Evolutionary conservation across 2,113 vertebrate species (phyloP), one percentile per base, ranked within the genome.

Genomic region (Jacana jacana): DNA sequence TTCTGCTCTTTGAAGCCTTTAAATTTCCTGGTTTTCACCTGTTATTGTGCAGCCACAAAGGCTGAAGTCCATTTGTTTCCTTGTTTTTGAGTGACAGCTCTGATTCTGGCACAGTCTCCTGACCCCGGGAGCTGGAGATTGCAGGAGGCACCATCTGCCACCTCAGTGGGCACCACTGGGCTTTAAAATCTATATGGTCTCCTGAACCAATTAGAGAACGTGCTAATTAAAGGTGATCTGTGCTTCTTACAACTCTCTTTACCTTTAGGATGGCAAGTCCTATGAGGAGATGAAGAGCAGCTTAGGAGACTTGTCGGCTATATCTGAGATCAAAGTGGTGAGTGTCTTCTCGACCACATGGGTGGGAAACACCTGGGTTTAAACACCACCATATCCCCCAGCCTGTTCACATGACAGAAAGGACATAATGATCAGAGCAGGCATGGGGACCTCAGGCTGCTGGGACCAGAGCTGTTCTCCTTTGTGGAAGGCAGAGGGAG

Each of bases 271-370:
- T 92, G 98, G 97, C 24, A 98, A 98, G 60, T 98, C 98, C 42
- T 98, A 99, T 3, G 98, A 99, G 89, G 98, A 99, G 76, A 98
- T 99, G 97, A 98, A 98, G 96, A 97, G 95, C 78, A 98, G 98
- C 92, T 70, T 98, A 92, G 98, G 97, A 58, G 96, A 98, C 2
- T 80, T 95, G 17, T 86, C 97, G 0, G 97, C 98, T 42, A 82
- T 99, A 71, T 97, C 98, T 0, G 98, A 99, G 97, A 98, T 99
- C 79, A 98, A 97, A 91, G 96, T 98, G 58, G 99, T 99, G 98
- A 99, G 98, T 98, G n/a, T 52, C 19, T 91, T 25, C 40, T 57
- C 2, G 3, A 35, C 70, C 23, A 1, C 4, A 4, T 3, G 3
- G 60, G 37, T 58, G 31, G 55, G 40, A 30, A 87, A 64, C 24